These are phyloP conservation scores for Drosophila dunni DNA, from an alignment of 1,140 invertebrate genomes.

Conservation along the genomic window DNA sequence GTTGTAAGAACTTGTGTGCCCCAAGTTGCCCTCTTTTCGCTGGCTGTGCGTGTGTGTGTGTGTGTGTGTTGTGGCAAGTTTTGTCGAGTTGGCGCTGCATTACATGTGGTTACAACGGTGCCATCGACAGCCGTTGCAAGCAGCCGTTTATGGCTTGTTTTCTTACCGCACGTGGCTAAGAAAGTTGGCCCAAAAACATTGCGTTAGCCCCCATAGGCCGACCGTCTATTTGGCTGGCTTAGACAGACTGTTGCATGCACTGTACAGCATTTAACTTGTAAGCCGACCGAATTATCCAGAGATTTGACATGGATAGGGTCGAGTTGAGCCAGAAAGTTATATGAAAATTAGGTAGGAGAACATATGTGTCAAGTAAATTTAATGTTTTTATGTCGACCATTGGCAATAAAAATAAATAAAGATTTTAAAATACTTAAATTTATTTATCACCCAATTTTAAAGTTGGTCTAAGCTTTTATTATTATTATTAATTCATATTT, in stretches of 20 bases:
- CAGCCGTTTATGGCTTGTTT: conserved; percentile 38
- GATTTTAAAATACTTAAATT: too few relatives aligned
- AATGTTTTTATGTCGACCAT: too few relatives aligned
- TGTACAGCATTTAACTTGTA: conserved; percentile 8
- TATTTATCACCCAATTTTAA: too few relatives aligned
- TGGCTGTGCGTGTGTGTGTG: not conserved
- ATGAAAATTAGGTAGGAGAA: too few relatives aligned
- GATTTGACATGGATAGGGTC: not conserved
- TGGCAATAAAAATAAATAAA: too few relatives aligned
- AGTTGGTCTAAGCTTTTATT: not conserved
- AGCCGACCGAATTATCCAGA: not conserved
- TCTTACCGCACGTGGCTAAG: conserved; percentile 39
- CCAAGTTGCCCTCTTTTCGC: not conserved
- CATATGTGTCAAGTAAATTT: too few relatives aligned
- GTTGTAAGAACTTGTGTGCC: conserved; percentile 58
- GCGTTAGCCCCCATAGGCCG: conserved; percentile 23
- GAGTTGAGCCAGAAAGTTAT: not conserved
- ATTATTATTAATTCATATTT: not conserved
- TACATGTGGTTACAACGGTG: conserved; percentile 63
- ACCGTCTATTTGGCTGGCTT: conserved; percentile 15
- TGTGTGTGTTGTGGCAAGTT: conserved; percentile 51
- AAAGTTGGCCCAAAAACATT: conserved; percentile 51
- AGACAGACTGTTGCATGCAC: conserved; percentile 59
- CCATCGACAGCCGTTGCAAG: conserved; percentile 68
- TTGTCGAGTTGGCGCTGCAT: conserved; percentile 69